Base-by-base conservation (phyloP, 2,888 invertebrate genomes). In the Leucania comma region DNA sequence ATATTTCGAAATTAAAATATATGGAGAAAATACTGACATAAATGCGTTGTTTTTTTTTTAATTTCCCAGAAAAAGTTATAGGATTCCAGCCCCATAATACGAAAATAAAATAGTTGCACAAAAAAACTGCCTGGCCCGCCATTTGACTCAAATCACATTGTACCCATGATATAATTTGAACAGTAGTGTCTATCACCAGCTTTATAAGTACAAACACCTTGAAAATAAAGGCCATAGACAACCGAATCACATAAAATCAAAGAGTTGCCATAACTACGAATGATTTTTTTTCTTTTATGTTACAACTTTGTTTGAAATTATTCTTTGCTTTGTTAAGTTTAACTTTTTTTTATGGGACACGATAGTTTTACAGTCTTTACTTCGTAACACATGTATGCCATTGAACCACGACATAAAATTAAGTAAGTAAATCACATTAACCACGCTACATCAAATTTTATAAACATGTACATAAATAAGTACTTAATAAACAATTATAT, bases 391-490 rank as follows among this genome's bases (percentile, higher is more conserved):
- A 10, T 66, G 50, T 63, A 29, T 50, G 26, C n/a, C 50, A 35
- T 56, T 46, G 51, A 72, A 57, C 29, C 68, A 72, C 42, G 48
- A 66, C 72, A 69, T 63, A 73, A 62, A 74, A 58, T 29, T 42
- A 63, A 68, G 56, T 64, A 72, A 71, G 46, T 69, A 69, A 60
- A 83, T 73, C 75, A 84, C 78, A 84, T 78, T 65, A 48, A 83
- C 75, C 61, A 61, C 29, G n/a, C 38, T 64, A 77, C 74, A 81
- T 62, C 42, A 69, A 64, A 42, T 66, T 75, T 68, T 70, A 69
- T 72, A 66, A 64, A 68, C 57, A 74, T 63, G 56, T 77, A 71
- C 38, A 56, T 56, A 75, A 65, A 72, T 57, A 66, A 35, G 57
- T 81, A 75, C 81, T n/a, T 57, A 69, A 48, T 66, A 66, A 57